A percentile compares a stretch with the other conserved stretches of the same genome.
These are phyloP conservation scores for Pterocles burchelli DNA, from an alignment of 2,113 vertebrate genomes.

Conservation along the genomic window DNA sequence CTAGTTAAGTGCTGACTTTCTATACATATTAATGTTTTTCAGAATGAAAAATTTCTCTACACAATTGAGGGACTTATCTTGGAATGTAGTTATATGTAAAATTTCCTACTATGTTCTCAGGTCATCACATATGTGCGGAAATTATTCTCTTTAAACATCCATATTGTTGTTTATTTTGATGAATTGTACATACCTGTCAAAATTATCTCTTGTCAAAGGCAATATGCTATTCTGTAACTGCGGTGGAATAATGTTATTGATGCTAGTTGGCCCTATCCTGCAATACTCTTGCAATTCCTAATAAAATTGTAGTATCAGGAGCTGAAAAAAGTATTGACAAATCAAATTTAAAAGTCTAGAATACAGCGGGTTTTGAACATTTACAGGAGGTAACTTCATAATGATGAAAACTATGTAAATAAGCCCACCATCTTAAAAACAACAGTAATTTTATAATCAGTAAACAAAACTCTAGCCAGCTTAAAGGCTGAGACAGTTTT, in stretches of 20 bases:
- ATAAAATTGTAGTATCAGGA: not conserved
- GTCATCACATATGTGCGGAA: not conserved
- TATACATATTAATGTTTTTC: not conserved
- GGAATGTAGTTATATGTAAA: not conserved
- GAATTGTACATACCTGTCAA: not conserved
- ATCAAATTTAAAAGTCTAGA: not conserved
- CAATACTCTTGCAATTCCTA: not conserved
- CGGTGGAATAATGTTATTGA: not conserved
- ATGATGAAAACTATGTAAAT: not conserved
- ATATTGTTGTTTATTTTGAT: not conserved
- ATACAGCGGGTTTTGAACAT: not conserved
- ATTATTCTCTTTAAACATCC: not conserved
- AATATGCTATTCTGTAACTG: not conserved
- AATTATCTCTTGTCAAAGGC: not conserved
- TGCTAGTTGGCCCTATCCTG: not conserved
- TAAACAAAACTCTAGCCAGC: not conserved
- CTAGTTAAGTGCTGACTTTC: not conserved
- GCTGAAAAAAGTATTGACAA: not conserved
- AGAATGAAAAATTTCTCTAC: not conserved
- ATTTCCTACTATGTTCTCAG: not conserved
- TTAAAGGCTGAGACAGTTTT: not conserved
- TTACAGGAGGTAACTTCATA: conserved; percentile 14
- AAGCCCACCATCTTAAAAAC: not conserved
- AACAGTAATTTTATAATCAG: conserved; percentile 5
- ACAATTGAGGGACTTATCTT: not conserved